phyloP scores from a whole-genome alignment of 2,888 invertebrate genomes.

The Drosophila cyrtoloma region DNA sequence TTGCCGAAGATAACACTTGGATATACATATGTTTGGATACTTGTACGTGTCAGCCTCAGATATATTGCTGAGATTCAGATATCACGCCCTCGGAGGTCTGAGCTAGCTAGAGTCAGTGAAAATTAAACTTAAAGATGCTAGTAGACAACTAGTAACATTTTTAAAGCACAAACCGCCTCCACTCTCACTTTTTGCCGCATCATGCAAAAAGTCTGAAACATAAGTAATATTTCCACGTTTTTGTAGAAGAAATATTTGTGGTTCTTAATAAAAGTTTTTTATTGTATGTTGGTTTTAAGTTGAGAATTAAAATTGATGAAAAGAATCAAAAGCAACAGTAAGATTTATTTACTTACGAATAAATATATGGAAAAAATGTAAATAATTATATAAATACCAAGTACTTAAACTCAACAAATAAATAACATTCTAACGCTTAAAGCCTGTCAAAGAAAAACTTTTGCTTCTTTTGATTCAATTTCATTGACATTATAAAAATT shows the following conservation, averaged over 20 bases:
- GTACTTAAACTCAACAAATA: background rate
- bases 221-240: background rate
- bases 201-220: background rate
- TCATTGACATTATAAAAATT: background rate
- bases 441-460: conserved; percentile 9
- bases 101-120: background rate
- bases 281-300: background rate
- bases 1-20: background rate
- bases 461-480: background rate
- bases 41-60: background rate
- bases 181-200: background rate
- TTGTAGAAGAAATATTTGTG: background rate
- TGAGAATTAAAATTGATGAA: background rate
- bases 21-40: background rate
- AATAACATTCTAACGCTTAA: background rate
- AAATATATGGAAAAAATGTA: background rate
- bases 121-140: background rate
- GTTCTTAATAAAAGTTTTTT: background rate
- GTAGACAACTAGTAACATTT: background rate
- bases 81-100: background rate
- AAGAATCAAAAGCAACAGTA: background rate
- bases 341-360: background rate
- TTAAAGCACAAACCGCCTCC: background rate
- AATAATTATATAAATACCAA: background rate
- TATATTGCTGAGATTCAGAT: background rate